Conservation (phyloP, 2,113 vertebrate genomes). For the Festucalex cinctus region DNA sequence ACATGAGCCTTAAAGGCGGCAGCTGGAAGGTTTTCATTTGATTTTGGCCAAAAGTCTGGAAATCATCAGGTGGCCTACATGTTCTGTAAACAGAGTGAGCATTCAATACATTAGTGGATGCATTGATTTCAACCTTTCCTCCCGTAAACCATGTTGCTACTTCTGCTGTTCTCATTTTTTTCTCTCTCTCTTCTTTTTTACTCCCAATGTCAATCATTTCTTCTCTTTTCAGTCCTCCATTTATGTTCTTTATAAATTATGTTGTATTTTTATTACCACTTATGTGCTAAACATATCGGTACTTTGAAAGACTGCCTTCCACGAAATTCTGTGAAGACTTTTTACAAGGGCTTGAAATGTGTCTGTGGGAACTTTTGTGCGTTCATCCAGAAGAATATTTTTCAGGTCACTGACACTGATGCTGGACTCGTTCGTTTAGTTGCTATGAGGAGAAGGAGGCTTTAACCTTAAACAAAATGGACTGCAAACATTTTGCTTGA, state of each 20-base stretch:
- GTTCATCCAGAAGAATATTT: too few species aligned
- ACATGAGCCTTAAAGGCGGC: conserved; percentile 38
- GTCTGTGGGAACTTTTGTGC: too few species aligned
- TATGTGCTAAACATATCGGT: background rate
- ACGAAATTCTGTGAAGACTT: too few species aligned
- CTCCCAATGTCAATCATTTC: conserved; percentile 16
- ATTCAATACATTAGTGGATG: conserved; percentile 58
- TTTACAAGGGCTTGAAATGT: too few species aligned
- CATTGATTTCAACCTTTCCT: conserved; percentile 54
- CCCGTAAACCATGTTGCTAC: conserved; percentile 28
- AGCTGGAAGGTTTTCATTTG: conserved; percentile 63
- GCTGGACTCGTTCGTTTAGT: too few species aligned
- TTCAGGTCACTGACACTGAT: too few species aligned
- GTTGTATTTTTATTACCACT: background rate
- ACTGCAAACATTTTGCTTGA: too few species aligned
- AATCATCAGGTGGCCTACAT: conserved; percentile 58
- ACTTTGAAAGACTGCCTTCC: too few species aligned
- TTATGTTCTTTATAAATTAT: background rate
- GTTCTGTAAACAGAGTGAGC: conserved; percentile 62
- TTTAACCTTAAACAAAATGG: too few species aligned
- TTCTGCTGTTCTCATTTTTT: background rate
- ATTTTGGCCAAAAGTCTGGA: conserved; percentile 69
- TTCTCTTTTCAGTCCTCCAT: background rate
- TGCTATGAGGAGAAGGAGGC: too few species aligned
- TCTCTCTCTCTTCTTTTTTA: conserved; percentile 11